A percentile compares a stretch with the other conserved stretches of the same genome.
These are phyloP conservation scores for Heterodera schachtii DNA, from an alignment of 1,140 invertebrate species.

Conservation along the genomic window DNA sequence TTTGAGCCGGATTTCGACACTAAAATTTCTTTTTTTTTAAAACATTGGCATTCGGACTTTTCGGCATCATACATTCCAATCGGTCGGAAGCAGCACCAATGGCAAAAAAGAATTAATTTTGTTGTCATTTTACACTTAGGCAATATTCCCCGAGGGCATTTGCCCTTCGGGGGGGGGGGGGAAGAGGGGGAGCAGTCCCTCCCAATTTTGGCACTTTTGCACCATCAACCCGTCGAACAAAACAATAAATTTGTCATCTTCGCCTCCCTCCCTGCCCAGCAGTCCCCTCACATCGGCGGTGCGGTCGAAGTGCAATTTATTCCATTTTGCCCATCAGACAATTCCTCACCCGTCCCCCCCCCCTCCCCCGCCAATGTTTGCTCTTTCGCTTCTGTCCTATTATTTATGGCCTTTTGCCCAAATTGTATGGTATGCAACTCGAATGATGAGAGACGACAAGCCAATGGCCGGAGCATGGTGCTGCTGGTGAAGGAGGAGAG, in stretches of 20 bases:
- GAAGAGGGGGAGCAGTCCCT: background rate
- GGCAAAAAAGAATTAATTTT: conserved; percentile 1
- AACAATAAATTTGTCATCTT: conserved; percentile 19
- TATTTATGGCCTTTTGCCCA: background rate
- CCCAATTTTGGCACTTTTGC: background rate
- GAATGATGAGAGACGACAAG: background rate
- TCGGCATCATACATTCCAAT: no score
- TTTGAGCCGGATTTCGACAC: no score
- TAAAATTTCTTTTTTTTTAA: no score
- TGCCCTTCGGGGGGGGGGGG: background rate
- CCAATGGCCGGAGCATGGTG: no score
- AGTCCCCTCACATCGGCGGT: background rate
- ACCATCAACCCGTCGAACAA: background rate
- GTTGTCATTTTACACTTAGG: background rate
- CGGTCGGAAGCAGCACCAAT: no score
- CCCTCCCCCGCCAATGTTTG: background rate
- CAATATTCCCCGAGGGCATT: conserved; percentile 2
- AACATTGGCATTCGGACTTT: no score
- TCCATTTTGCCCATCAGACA: background rate
- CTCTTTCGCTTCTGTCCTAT: conserved; percentile 3
- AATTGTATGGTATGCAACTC: background rate
- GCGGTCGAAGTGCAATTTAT: background rate
- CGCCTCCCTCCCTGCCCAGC: background rate
- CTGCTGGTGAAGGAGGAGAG: background rate
- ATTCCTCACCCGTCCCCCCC: background rate